These are phyloP conservation scores for Sebastes alutus DNA, from an alignment of 2,797 vertebrate species.

Conservation along the genomic window DNA sequence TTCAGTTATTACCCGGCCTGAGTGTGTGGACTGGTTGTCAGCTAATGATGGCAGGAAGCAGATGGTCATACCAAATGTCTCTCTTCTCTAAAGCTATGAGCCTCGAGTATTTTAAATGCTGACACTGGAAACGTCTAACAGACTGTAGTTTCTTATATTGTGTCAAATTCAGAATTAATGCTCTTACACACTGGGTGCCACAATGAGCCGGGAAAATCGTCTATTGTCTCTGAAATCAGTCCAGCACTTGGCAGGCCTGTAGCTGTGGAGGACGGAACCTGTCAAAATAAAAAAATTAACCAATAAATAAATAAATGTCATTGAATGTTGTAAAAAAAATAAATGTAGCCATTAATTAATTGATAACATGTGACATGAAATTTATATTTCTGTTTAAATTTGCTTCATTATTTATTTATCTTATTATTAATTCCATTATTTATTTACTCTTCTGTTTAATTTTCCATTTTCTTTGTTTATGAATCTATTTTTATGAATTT, in stretches of 20 bases:
- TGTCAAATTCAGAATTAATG: neutral
- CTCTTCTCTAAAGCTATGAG: neutral
- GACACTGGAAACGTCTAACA: neutral
- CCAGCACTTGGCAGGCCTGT: neutral
- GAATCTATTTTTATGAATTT: too few species aligned
- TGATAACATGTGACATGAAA: too few species aligned
- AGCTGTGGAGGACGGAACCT: too few species aligned
- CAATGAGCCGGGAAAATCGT: neutral
- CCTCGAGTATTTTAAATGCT: rapidly evolving
- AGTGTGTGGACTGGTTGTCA: neutral
- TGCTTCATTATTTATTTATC: too few species aligned
- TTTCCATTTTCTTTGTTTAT: too few species aligned
- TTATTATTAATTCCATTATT: too few species aligned
- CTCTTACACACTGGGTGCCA: neutral
- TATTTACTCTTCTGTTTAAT: too few species aligned
- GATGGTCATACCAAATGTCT: neutral
- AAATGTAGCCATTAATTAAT: too few species aligned
- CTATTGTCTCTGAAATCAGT: neutral
- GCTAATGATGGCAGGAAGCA: constrained; percentile 11
- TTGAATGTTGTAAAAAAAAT: too few species aligned
- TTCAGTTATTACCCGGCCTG: neutral
- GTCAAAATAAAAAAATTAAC: neutral
- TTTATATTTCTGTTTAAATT: too few species aligned
- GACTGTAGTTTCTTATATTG: neutral
- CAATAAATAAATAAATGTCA: too few species aligned